A percentile compares a stretch with the other conserved stretches of the same genome.
Conservation (phyloP, 2,888 invertebrate genomes). For the Archips crataeganus region DNA sequence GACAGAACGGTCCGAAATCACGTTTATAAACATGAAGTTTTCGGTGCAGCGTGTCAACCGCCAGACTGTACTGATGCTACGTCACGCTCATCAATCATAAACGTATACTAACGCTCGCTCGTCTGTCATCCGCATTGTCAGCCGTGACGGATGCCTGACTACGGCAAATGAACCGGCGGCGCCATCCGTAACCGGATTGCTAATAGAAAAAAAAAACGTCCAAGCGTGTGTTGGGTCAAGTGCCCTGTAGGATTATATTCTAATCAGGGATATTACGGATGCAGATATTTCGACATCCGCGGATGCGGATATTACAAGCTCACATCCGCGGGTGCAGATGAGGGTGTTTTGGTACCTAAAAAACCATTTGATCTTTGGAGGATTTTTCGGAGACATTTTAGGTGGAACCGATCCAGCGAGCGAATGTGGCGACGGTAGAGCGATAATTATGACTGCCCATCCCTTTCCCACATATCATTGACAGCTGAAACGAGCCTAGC, state of each 20-base stretch:
- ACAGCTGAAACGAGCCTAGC: not conserved
- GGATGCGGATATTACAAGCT: no score
- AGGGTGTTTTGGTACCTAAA: no score
- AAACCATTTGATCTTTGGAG: no score
- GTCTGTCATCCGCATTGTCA: slow-evolving; percentile 51
- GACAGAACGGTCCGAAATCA: no score
- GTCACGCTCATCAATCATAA: slow-evolving; percentile 56
- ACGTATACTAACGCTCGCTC: slow-evolving; percentile 47
- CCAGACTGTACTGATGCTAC: slow-evolving; percentile 28
- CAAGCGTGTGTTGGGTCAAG: no score
- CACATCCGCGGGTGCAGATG: no score
- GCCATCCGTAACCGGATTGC: slow-evolving; percentile 26
- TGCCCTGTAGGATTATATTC: no score
- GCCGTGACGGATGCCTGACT: slow-evolving; percentile 40
- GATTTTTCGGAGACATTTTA: no score
- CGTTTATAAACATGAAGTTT: not conserved
- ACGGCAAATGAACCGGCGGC: slow-evolving; percentile 38
- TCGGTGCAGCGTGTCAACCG: slow-evolving; percentile 14
- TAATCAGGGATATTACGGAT: no score
- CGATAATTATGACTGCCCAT: not conserved
- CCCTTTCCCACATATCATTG: not conserved
- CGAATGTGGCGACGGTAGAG: no score
- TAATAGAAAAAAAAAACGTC: not conserved
- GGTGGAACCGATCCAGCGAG: no score
- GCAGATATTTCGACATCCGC: no score